These are phyloP conservation scores for Oncopeltus fasciatus DNA, from an alignment of 1,140 invertebrate genomes.

Conservation along the genomic window DNA sequence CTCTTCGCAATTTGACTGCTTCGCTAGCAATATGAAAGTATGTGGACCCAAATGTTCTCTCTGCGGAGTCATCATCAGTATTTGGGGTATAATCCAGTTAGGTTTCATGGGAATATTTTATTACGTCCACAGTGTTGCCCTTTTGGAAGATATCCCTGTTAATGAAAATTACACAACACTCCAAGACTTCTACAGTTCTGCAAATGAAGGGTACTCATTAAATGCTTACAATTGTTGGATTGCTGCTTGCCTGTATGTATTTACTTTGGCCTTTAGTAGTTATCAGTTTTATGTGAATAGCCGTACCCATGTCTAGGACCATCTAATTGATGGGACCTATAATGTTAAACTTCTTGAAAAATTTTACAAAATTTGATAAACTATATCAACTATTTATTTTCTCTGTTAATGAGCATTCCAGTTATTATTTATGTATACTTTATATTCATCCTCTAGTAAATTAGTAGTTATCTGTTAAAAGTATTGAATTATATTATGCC, in stretches of 20 bases:
- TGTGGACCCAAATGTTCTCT: slow-evolving; percentile 85
- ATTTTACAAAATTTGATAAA: too few relatives aligned
- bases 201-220: slow-evolving; percentile 51
- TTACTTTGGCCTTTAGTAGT: slow-evolving; percentile 69
- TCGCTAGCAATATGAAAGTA: slow-evolving; percentile 43
- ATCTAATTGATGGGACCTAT: too few relatives aligned
- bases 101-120: slow-evolving; percentile 88
- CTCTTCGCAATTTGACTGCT: too few relatives aligned
- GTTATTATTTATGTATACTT: too few relatives aligned
- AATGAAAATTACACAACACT: slow-evolving; percentile 30
- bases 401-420: too few relatives aligned
- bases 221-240: slow-evolving; percentile 89
- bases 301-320: neutral
- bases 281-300: slow-evolving; percentile 58
- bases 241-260: slow-evolving; percentile 73
- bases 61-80: slow-evolving; percentile 74
- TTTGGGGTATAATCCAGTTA: slow-evolving; percentile 82
- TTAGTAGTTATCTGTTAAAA: too few relatives aligned
- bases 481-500: too few relatives aligned
- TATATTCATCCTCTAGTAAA: too few relatives aligned
- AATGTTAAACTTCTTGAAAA: too few relatives aligned
- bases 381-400: too few relatives aligned
- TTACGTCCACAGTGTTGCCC: slow-evolving; percentile 62
- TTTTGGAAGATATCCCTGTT: slow-evolving; percentile 73
- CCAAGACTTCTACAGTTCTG: slow-evolving; percentile 45